These are phyloP conservation scores for Prunella fulvescens DNA, from an alignment of 2,113 vertebrate species.

Conservation along the genomic window DNA sequence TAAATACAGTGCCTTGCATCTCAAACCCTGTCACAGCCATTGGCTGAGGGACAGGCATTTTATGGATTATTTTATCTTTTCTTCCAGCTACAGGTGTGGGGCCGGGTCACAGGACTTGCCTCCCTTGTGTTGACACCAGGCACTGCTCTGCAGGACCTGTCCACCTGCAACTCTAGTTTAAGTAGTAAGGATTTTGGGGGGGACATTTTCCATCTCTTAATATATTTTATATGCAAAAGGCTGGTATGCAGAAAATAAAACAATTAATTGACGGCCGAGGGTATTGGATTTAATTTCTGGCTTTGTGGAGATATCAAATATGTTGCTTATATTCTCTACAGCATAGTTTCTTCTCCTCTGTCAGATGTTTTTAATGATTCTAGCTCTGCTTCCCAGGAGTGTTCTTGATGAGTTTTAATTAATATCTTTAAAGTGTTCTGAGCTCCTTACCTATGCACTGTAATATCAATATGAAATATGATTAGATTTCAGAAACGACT, in stretches of 20 bases:
- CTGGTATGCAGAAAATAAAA: neutral
- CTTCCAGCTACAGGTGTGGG: neutral
- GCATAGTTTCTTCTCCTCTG: neutral
- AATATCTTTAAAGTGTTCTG: neutral
- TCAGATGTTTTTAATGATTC: constrained; percentile 1
- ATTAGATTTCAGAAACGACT: constrained; percentile 2
- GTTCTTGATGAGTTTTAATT: constrained; percentile 15
- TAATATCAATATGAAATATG: neutral
- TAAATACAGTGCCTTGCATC: neutral
- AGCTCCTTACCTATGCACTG: neutral
- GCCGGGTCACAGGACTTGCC: accelerated
- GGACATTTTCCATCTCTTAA: neutral
- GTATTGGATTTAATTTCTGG: neutral
- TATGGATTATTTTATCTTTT: neutral
- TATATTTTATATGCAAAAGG: neutral
- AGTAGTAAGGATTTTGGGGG: neutral
- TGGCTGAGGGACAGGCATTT: neutral
- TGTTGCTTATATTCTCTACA: neutral
- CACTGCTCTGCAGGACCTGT: neutral
- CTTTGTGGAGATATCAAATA: neutral
- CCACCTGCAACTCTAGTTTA: neutral
- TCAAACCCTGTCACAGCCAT: neutral
- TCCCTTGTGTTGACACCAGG: accelerated
- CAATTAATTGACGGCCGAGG: neutral
- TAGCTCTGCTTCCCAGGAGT: neutral